These are phyloP conservation scores for Dasypogon diadema DNA, from an alignment of 2,888 invertebrate species.

Conservation along the genomic window DNA sequence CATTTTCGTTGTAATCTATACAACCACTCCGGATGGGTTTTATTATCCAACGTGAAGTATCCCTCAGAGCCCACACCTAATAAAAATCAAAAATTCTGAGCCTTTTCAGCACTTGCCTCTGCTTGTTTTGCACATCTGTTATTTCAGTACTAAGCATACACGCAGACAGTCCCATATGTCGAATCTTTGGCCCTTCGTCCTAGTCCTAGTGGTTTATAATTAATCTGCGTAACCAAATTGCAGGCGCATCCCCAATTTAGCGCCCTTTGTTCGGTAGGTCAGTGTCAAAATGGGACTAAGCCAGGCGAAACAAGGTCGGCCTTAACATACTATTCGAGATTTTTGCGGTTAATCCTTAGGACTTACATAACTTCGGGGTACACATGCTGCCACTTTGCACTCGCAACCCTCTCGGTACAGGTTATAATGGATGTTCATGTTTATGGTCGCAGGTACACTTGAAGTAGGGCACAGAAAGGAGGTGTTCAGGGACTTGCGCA, in stretches of 20 bases:
- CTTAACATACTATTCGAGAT: conserved; percentile 10
- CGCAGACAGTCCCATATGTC: not conserved
- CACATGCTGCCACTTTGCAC: not conserved
- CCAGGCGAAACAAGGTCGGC: conserved; percentile 10
- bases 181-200: not conserved
- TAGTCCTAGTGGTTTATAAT: conserved; percentile 13
- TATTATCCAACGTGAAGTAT: conserved; percentile 5
- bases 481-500: conserved; percentile 15
- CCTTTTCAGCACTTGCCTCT: not conserved
- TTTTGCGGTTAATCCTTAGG: conserved; percentile 35
- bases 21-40: not conserved
- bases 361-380: not conserved
- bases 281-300: conserved; percentile 39
- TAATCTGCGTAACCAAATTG: conserved; percentile 13
- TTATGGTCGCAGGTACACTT: not conserved
- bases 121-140: conserved; percentile 15
- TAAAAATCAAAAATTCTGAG: conserved; percentile 16
- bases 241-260: conserved; percentile 25
- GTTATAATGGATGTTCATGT: not conserved
- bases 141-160: conserved; percentile 1
- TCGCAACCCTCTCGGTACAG: conserved; percentile 4
- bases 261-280: conserved; percentile 31
- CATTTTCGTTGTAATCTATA: conserved; percentile 11
- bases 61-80: not conserved
- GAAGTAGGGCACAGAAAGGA: not conserved